Conservation (phyloP, 2,888 invertebrate genomes). For the Oligia strigilis region DNA sequence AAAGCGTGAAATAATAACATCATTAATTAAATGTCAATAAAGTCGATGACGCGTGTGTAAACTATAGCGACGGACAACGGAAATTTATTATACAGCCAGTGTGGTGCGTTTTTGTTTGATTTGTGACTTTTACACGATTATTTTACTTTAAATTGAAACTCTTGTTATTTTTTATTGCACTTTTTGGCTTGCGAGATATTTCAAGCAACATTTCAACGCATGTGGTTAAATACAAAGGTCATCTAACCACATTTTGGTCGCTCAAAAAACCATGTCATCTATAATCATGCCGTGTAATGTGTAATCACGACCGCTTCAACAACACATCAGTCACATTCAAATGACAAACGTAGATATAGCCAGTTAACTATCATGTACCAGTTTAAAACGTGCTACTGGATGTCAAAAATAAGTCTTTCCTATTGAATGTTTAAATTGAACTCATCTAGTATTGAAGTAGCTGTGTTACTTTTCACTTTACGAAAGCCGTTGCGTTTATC, state of each 20-base stretch:
- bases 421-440: constrained; percentile 7
- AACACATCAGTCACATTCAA: neutral
- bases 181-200: constrained; percentile 3
- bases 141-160: constrained; percentile 28
- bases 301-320: constrained; percentile 12
- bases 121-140: constrained; percentile 17
- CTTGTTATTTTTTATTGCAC: neutral
- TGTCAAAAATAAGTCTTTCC: neutral
- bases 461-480: neutral
- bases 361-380: too few relatives aligned
- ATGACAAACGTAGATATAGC: constrained; percentile 13
- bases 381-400: neutral
- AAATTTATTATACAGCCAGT: constrained; percentile 22
- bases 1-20: constrained; percentile 61
- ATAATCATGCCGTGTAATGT: constrained; percentile 30
- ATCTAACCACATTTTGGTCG: constrained; percentile 27
- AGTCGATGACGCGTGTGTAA: constrained; percentile 55
- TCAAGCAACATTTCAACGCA: neutral
- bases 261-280: constrained; percentile 20
- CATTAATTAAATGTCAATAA: constrained; percentile 65
- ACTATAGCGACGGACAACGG: constrained; percentile 32
- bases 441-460: neutral
- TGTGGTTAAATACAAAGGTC: constrained; percentile 25
- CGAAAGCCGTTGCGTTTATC: neutral
- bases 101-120: constrained; percentile 34